phyloP scores from a whole-genome alignment of 2,888 invertebrate genomes.

The Scaeva pyrastri region DNA sequence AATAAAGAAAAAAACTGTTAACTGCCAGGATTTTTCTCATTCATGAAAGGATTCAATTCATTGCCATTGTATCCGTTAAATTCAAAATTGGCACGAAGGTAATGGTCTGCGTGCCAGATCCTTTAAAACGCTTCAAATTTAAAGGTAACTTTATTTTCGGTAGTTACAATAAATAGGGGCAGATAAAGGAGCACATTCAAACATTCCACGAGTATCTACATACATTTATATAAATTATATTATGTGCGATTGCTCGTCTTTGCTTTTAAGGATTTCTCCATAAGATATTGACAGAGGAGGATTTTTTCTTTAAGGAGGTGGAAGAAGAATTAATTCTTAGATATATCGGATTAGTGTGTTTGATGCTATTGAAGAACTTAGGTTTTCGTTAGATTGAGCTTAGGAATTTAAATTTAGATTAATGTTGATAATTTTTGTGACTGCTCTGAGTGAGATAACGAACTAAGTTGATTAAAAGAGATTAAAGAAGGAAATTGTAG shows the following conservation, averaged over 20 bases:
- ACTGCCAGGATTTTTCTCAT: neutral
- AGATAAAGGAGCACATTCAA: neutral
- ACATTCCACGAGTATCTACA: no score
- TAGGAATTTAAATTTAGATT: no score
- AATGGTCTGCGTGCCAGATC: slow-evolving; percentile 25
- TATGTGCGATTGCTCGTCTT: neutral
- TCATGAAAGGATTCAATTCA: slow-evolving; percentile 17
- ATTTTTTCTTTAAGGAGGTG: neutral
- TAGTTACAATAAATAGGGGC: slow-evolving; percentile 5
- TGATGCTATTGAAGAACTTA: neutral
- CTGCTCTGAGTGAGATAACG: no score
- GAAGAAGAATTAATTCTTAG: neutral
- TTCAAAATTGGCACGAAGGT: slow-evolving; percentile 17
- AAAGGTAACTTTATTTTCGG: neutral
- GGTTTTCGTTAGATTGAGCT: no score
- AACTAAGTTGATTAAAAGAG: no score
- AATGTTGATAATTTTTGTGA: no score
- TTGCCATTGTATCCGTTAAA: slow-evolving; percentile 6
- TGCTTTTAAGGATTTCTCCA: neutral
- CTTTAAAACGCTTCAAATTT: slow-evolving; percentile 8
- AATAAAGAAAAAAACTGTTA: slow-evolving; percentile 11
- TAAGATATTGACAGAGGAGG: neutral
- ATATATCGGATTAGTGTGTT: neutral
- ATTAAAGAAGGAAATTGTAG: no score
- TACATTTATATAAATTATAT: neutral